Conservation (phyloP, 2,113 vertebrate genomes). For the Pluvianellus socialis region DNA sequence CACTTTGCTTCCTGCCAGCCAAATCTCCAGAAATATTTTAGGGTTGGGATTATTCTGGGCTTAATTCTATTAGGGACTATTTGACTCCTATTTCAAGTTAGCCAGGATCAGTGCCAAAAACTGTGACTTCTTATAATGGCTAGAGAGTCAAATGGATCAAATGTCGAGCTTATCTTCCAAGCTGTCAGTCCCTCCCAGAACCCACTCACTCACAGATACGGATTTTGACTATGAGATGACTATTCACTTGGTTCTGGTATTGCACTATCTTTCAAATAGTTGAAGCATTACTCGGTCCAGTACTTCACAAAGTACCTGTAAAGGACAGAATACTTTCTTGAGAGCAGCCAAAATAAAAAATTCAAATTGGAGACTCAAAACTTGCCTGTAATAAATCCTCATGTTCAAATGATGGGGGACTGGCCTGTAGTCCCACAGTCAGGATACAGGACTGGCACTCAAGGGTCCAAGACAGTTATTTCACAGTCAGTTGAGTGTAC, state of each 20-base stretch:
- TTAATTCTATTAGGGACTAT: not conserved
- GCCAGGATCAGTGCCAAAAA: not conserved
- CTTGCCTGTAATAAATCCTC: not conserved
- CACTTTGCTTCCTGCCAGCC: not conserved
- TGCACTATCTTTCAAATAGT: not conserved
- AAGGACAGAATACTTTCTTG: not conserved
- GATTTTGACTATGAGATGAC: not conserved
- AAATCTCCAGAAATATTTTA: conserved; percentile 5
- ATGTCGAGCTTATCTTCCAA: not conserved
- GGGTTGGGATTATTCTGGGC: not conserved
- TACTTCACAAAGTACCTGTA: not conserved
- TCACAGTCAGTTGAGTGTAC: not conserved
- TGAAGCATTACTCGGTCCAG: not conserved
- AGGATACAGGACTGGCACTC: not conserved
- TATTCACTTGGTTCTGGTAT: not conserved
- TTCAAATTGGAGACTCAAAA: not conserved
- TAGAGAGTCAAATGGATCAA: not conserved
- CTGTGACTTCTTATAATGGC: not conserved
- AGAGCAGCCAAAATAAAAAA: not conserved
- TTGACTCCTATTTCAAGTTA: not conserved
- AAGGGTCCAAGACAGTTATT: not conserved
- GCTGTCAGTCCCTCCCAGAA: not conserved
- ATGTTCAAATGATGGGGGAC: not conserved
- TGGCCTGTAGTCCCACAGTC: not conserved
- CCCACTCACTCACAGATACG: not conserved